phyloP scores from a whole-genome alignment of 2,113 vertebrate genomes.

The Herpetotheres cachinnans region DNA sequence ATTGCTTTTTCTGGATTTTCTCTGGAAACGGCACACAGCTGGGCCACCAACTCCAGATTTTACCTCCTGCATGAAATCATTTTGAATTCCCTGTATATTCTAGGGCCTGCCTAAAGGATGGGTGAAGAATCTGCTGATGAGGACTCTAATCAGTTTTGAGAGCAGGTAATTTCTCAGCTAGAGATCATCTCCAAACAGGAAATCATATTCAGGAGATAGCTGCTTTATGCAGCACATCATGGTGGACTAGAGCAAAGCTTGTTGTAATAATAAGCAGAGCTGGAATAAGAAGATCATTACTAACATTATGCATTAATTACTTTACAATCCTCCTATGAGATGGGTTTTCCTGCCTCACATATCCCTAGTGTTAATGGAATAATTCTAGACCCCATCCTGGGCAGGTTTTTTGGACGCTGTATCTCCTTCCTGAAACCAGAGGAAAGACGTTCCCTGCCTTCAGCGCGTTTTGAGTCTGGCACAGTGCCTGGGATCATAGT shows the following conservation, averaged over 20 bases:
- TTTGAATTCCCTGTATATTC: background rate
- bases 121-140: conserved; percentile 54
- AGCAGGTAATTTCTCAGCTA: conserved; percentile 67
- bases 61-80: background rate
- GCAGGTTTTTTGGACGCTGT: background rate
- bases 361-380: background rate
- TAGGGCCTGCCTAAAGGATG: background rate
- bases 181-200: conserved; percentile 58
- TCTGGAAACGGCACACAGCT: background rate
- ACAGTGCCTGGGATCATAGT: background rate
- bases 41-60: background rate
- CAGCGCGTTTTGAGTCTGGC: background rate
- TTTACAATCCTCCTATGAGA: background rate
- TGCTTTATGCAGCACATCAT: conserved; percentile 3
- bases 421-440: background rate
- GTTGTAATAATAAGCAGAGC: conserved; percentile 6
- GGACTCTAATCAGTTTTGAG: conserved; percentile 59
- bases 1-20: background rate
- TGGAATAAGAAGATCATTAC: conserved; percentile 15
- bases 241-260: conserved; percentile 26
- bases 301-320: conserved; percentile 9
- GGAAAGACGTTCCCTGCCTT: background rate
- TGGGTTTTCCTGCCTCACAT: background rate
- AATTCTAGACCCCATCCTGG: background rate
- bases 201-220: conserved; percentile 38